Percentiles rank a stretch among this genome's conserved stretches.
These are phyloP conservation scores for Loripinus fragilis DNA, from an alignment of 2,888 invertebrate genomes.

Conservation along the genomic window DNA sequence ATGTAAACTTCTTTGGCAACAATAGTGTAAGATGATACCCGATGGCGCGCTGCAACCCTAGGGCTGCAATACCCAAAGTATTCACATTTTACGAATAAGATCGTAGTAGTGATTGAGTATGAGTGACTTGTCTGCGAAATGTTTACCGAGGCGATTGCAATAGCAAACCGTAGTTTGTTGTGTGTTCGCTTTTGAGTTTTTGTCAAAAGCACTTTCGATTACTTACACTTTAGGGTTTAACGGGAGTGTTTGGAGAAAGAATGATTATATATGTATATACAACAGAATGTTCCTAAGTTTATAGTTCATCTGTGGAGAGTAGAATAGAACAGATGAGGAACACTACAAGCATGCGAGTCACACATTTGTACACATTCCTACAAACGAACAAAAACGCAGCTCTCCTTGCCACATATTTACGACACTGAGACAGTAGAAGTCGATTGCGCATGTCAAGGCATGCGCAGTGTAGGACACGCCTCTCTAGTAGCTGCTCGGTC, in stretches of 20 bases:
- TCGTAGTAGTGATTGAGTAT: no score
- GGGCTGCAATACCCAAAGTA: no score
- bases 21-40: no score
- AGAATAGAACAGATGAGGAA: background rate
- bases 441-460: constrained; percentile 34
- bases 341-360: background rate
- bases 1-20: no score
- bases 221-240: no score
- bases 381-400: background rate
- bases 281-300: background rate
- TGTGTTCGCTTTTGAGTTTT: no score
- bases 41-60: no score
- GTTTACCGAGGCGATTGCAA: no score
- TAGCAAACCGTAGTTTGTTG: no score
- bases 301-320: background rate
- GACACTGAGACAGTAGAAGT: background rate
- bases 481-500: constrained; percentile 43
- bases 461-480: constrained; percentile 44
- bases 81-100: no score
- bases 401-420: background rate
- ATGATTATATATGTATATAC: background rate
- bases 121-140: no score
- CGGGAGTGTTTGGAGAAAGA: background rate
- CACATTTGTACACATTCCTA: background rate
- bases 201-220: no score